Evolutionary conservation across 2,888 invertebrate genomes (phyloP).

Genomic region (Ectropis crepuscularia): DNA sequence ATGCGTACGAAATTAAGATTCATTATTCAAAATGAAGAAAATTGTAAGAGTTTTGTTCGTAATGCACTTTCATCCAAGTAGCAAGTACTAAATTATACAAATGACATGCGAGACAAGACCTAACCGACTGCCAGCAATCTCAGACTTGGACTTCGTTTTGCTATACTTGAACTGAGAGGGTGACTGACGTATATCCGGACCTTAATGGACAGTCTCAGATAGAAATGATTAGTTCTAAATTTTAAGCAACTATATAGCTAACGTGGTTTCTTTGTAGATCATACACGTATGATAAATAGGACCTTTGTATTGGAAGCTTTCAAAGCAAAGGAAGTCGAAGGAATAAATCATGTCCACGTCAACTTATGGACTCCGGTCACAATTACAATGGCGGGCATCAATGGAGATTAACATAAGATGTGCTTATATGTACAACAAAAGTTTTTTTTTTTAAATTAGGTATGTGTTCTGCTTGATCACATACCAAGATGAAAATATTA

Average conservation of each 20-base stretch:
- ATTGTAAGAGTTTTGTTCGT: constrained; percentile 2
- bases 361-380: constrained; percentile 14
- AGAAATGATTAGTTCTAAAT: not conserved
- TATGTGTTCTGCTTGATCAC: no score
- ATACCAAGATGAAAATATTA: not conserved
- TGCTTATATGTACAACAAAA: not conserved
- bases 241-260: not conserved
- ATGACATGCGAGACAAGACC: constrained; percentile 55
- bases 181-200: no score
- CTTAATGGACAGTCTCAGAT: not conserved
- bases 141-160: constrained; percentile 36
- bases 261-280: constrained; percentile 15
- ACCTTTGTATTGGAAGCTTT: constrained; percentile 45
- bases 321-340: constrained; percentile 25
- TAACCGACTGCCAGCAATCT: constrained; percentile 51
- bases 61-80: constrained; percentile 53
- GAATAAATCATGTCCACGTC: constrained; percentile 30
- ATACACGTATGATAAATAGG: constrained; percentile 46
- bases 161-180: no score
- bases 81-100: constrained; percentile 63
- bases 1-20: constrained; percentile 5
- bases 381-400: constrained; percentile 14
- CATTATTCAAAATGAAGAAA: constrained; percentile 9
- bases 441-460: not conserved
- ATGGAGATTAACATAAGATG: constrained; percentile 13